These are phyloP conservation scores for Caenorhabditis inopinata DNA, from an alignment of 1,140 invertebrate species.

Conservation along the genomic window DNA sequence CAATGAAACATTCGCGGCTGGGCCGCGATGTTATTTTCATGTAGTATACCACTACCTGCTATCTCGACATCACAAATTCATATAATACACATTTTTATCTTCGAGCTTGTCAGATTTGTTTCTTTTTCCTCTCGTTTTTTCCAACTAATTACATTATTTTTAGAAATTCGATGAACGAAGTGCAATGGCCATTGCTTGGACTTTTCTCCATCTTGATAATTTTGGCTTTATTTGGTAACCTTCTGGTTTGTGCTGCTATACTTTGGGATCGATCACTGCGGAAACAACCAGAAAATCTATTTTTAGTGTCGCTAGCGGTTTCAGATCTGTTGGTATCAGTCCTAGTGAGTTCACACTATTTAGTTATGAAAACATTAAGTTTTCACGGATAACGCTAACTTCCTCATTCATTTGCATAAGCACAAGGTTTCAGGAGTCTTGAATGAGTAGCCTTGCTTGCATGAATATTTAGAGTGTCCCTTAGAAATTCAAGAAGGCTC, in stretches of 20 bases:
- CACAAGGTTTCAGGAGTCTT: background rate
- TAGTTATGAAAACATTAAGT: background rate
- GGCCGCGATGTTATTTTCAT: too few species aligned
- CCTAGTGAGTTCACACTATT: constrained; percentile 73
- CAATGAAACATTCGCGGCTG: too few species aligned
- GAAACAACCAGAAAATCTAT: constrained; percentile 70
- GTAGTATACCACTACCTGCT: too few species aligned
- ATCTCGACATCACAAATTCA: too few species aligned
- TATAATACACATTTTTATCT: too few species aligned
- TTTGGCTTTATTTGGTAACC: constrained; percentile 63
- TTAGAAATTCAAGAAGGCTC: background rate
- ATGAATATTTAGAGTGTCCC: background rate
- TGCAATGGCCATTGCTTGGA: constrained; percentile 66
- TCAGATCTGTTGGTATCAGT: constrained; percentile 76
- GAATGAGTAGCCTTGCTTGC: background rate
- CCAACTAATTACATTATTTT: background rate
- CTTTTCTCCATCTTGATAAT: constrained; percentile 76
- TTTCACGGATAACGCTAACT: too few species aligned
- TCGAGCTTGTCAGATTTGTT: too few species aligned
- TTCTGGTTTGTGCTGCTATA: constrained; percentile 62
- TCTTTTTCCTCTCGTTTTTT: background rate
- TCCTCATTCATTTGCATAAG: too few species aligned
- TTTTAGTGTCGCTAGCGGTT: constrained; percentile 73
- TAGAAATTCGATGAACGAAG: constrained; percentile 38
- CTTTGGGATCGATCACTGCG: constrained; percentile 61